Percentiles rank a stretch among this genome's conserved stretches.
Conservation (phyloP, 2,113 vertebrate genomes). For the Hiodon alosoides region DNA sequence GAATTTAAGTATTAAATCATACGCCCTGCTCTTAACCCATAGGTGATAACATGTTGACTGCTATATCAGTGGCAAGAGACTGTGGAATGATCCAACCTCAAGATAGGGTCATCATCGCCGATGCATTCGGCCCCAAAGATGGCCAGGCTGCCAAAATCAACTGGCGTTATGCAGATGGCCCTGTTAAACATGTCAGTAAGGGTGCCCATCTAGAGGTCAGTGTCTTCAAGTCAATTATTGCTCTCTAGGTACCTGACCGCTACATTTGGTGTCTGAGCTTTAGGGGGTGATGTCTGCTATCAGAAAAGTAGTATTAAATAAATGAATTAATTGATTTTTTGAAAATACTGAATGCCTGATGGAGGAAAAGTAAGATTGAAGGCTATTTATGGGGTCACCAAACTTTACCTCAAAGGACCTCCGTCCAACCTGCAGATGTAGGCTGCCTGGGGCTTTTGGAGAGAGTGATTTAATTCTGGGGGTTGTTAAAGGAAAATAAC, state of each 20-base stretch:
- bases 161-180: conserved; percentile 90
- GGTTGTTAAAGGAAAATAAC: too few relatives aligned
- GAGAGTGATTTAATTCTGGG: too few relatives aligned
- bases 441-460: too few relatives aligned
- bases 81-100: conserved; percentile 94
- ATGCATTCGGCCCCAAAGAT: conserved; percentile 84
- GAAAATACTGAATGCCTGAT: too few relatives aligned
- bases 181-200: conserved; percentile 59
- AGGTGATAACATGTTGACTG: conserved; percentile 98
- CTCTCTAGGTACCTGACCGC: not conserved
- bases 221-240: not conserved
- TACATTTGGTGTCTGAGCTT: not conserved
- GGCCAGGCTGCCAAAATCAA: conserved; percentile 87
- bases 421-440: too few relatives aligned
- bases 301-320: too few relatives aligned
- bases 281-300: too few relatives aligned
- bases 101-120: conserved; percentile 90
- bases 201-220: conserved; percentile 71
- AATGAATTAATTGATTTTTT: too few relatives aligned
- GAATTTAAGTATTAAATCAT: not conserved
- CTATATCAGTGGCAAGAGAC: conserved; percentile 93
- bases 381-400: too few relatives aligned
- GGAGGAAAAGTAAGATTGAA: too few relatives aligned
- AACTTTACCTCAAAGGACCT: too few relatives aligned
- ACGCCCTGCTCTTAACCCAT: not conserved